Conservation (phyloP, 2,888 invertebrate species). For the Caenorhabditis wallacei region DNA sequence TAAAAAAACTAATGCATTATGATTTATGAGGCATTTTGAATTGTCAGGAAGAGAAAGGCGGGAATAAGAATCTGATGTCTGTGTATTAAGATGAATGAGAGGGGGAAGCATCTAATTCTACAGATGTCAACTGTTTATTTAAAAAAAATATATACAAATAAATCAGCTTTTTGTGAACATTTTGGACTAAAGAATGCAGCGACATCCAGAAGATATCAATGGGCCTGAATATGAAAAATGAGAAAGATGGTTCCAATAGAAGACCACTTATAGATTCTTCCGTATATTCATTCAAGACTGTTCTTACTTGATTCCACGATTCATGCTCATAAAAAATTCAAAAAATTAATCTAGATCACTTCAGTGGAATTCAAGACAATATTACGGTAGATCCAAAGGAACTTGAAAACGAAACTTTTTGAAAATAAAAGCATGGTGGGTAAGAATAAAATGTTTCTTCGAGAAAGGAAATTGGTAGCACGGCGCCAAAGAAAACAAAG, state of each 20-base stretch:
- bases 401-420: background rate
- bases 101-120: no score
- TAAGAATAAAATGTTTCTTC: constrained; percentile 5
- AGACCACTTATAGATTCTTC: no score
- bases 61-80: background rate
- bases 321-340: no score
- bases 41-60: background rate
- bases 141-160: background rate
- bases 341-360: no score
- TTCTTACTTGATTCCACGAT: no score
- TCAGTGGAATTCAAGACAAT: no score
- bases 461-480: constrained; percentile 21
- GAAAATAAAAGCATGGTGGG: background rate
- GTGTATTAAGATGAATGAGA: background rate
- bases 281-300: no score
- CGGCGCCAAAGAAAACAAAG: constrained; percentile 14
- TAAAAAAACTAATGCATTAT: constrained; percentile 29
- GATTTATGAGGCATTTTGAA: constrained; percentile 35
- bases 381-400: no score
- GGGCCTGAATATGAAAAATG: no score
- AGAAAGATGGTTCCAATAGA: no score
- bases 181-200: background rate
- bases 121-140: constrained; percentile 1
- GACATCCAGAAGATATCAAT: no score
- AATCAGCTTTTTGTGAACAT: background rate